phyloP scores from a whole-genome alignment of 2,888 invertebrate species.

The Luffia ferchaultella region DNA sequence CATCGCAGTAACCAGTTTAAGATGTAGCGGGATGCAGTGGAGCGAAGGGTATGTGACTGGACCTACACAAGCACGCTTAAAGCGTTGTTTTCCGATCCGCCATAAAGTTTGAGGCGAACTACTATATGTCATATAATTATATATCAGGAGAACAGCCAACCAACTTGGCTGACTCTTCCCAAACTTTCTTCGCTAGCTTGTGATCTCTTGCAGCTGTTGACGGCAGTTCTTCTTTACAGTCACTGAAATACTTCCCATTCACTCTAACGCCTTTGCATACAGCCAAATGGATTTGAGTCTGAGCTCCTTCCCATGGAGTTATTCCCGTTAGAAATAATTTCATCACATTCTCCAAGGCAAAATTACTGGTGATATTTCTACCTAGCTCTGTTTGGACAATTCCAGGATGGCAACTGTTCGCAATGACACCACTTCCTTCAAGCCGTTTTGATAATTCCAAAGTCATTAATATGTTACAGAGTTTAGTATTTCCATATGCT shows the following conservation, averaged over 20 bases:
- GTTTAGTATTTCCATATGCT: constrained; percentile 67
- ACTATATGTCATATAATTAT: no score
- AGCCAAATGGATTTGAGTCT: constrained; percentile 64
- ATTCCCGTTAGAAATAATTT: constrained; percentile 22
- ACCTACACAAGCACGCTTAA: no score
- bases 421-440: constrained; percentile 74
- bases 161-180: constrained; percentile 68
- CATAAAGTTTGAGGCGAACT: no score
- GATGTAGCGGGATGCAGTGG: no score
- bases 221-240: constrained; percentile 48
- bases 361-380: constrained; percentile 29
- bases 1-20: no score
- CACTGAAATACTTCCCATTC: constrained; percentile 70
- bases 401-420: constrained; percentile 85
- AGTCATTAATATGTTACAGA: constrained; percentile 78
- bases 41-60: no score
- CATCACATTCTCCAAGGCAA: constrained; percentile 17
- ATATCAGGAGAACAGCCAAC: constrained; percentile 21
- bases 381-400: constrained; percentile 77
- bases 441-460: constrained; percentile 73
- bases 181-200: constrained; percentile 64
- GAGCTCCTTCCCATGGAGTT: constrained; percentile 38
- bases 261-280: constrained; percentile 60
- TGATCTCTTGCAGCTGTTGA: constrained; percentile 50
- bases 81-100: no score